Evolutionary conservation across 2,888 invertebrate genomes (phyloP).

Genomic region (Dicranocentrus wangi): DNA sequence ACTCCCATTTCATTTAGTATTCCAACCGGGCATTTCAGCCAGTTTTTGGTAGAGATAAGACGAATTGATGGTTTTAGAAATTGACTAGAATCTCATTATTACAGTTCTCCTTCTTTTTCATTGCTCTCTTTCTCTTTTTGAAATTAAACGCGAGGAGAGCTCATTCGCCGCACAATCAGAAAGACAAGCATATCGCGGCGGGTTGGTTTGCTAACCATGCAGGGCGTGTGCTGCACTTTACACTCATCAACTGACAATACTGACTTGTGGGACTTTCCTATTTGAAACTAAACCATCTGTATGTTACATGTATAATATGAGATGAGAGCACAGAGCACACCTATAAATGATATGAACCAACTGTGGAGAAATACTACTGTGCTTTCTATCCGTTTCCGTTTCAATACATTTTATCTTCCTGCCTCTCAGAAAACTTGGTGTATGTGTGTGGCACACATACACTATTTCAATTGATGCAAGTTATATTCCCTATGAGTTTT

Average conservation of each 20-base stretch:
- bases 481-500: no score
- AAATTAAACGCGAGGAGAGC: slow-evolving; percentile 55
- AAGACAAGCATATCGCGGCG: not conserved
- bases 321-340: not conserved
- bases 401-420: slow-evolving; percentile 52
- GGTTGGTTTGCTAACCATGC: slow-evolving; percentile 11
- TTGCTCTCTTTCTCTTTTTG: slow-evolving; percentile 33
- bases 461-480: not conserved
- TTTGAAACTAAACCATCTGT: not conserved
- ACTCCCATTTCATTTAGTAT: slow-evolving; percentile 53
- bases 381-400: slow-evolving; percentile 32
- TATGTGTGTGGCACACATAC: no score
- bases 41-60: slow-evolving; percentile 61
- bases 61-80: slow-evolving; percentile 64
- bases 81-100: slow-evolving; percentile 65
- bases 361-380: slow-evolving; percentile 21
- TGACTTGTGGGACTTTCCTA: slow-evolving; percentile 16
- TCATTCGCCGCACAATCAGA: not conserved
- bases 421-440: slow-evolving; percentile 26
- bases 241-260: slow-evolving; percentile 46
- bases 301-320: not conserved
- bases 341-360: not conserved
- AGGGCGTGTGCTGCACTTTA: slow-evolving; percentile 38
- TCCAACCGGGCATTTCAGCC: slow-evolving; percentile 54
- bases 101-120: slow-evolving; percentile 55